Evolutionary conservation across 2,797 vertebrate species (phyloP), one percentile per base, ranked within the genome.

Genomic region (Distichodus sexfasciatus): DNA sequence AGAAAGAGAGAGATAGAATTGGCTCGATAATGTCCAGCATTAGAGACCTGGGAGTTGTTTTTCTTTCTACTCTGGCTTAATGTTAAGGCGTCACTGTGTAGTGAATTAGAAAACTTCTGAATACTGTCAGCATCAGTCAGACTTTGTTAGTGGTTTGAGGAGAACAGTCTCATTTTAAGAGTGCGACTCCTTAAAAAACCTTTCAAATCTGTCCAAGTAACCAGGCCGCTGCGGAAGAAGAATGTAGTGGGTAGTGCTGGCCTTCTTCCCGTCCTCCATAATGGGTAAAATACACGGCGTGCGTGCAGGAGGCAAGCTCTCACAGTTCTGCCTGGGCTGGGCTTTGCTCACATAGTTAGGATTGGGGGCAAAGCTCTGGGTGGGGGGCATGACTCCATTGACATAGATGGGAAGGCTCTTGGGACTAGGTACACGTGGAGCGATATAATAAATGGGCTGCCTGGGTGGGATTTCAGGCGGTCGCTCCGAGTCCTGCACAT

Each of bases 321-420:
- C 93, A 10, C 91, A 94, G 69, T 89, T 89, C 84, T 94, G 94
- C 85, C 93, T 91, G 71, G 92, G 94, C 36, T 93, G 85, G 3
- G 91, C 91, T 85, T 94, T 96, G 80, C 96, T 98, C 73, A 98
- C 96, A 0, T 98, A 99, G 40, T 99, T 94, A 2, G 97, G 97
- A 77, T 99, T 95, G 1, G 97, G 95, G 66, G 97, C 97, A 71
- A 99, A 99, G 80, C 97, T 99, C 87, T 99, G 97, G 0, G 97
- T 99, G 1, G 95, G 93, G 38, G 97, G 97, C 97, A 99, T 99
- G 63, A 98, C 93, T 44, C 97, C 96, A 0, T 98, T 95, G 87
- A 97, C 91, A 79, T 99, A 98, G 44, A 94, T 94, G 0, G 96
- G 97, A 3, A 99, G 91, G 76, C 92, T 95, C 81, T 98, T 99